phyloP scores from a whole-genome alignment of 1,140 invertebrate species.

The Caenorhabditis remanei region DNA sequence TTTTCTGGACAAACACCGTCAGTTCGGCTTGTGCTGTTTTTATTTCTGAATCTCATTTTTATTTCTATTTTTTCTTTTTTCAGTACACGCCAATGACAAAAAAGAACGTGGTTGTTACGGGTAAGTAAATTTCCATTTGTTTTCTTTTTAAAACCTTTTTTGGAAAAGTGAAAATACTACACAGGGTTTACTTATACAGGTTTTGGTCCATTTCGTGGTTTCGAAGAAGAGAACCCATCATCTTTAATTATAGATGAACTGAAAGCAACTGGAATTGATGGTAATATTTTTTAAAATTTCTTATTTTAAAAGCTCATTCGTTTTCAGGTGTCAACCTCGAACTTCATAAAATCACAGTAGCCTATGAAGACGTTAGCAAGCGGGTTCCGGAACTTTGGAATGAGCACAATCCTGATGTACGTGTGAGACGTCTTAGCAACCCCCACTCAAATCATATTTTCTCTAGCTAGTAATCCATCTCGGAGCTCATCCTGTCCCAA shows the following conservation, averaged over 20 bases:
- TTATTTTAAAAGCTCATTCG: not conserved
- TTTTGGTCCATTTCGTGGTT: constrained; percentile 7
- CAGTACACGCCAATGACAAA: constrained; percentile 17
- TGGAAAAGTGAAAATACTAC: not conserved
- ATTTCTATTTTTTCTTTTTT: not conserved
- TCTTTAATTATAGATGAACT: constrained; percentile 39
- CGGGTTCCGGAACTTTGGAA: constrained; percentile 35
- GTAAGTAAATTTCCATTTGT: not conserved
- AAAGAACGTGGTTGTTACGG: constrained; percentile 5
- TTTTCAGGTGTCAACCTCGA: constrained; percentile 8
- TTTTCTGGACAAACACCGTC: too few relatives aligned
- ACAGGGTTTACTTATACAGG: not conserved
- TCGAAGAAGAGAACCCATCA: constrained; percentile 21
- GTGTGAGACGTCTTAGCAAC: constrained; percentile 19
- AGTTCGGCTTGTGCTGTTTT: too few relatives aligned
- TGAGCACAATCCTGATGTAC: constrained; percentile 44
- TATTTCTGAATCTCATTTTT: not conserved
- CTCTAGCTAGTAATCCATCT: constrained; percentile 53
- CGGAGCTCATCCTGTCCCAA: not conserved
- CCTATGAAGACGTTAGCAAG: constrained; percentile 41
- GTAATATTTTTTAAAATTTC: not conserved
- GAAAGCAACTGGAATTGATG: not conserved
- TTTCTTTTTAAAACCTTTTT: not conserved
- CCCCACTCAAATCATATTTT: not conserved
- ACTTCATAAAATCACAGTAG: constrained; percentile 44